Percentiles rank a stretch among this genome's conserved stretches.
phyloP scores from a whole-genome alignment of 1,140 invertebrate species.

The Amyelois transitella region DNA sequence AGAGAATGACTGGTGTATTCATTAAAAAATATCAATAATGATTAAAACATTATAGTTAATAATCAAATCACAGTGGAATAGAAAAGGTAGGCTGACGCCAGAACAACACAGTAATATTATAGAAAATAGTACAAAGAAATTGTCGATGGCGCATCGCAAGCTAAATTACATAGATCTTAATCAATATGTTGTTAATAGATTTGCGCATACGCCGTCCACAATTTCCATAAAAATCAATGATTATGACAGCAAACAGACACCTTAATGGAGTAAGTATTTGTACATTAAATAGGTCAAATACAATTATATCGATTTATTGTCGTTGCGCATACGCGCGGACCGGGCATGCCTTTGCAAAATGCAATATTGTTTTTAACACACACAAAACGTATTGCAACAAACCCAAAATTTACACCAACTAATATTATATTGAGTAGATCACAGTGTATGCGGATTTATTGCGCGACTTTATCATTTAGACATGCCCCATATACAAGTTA shows the following conservation, averaged over 20 bases:
- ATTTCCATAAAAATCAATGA: no score
- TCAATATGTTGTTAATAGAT: no score
- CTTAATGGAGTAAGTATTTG: conserved; percentile 14
- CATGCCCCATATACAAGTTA: conserved; percentile 33
- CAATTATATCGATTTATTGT: conserved; percentile 2
- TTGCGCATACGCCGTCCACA: no score
- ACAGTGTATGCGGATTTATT: conserved; percentile 19
- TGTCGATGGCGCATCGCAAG: no score
- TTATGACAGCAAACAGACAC: no score
- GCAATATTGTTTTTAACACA: conserved; percentile 41
- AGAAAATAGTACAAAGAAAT: not conserved
- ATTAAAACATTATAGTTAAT: conserved; percentile 22
- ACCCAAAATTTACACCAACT: conserved; percentile 51
- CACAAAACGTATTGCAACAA: conserved; percentile 58
- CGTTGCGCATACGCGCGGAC: not conserved
- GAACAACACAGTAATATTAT: not conserved
- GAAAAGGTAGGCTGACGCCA: conserved; percentile 14
- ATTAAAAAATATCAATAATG: conserved; percentile 31
- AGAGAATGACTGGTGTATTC: conserved; percentile 34
- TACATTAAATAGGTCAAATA: conserved; percentile 21
- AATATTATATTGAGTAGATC: conserved; percentile 24
- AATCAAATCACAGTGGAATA: conserved; percentile 57
- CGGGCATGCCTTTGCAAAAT: conserved; percentile 19
- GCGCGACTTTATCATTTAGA: conserved; percentile 11
- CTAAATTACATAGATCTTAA: not conserved